Percentiles rank a stretch among this genome's conserved stretches.
Evolutionary conservation across 2,797 vertebrate species (phyloP).

Genomic region (Myioborus melanocephalus): DNA sequence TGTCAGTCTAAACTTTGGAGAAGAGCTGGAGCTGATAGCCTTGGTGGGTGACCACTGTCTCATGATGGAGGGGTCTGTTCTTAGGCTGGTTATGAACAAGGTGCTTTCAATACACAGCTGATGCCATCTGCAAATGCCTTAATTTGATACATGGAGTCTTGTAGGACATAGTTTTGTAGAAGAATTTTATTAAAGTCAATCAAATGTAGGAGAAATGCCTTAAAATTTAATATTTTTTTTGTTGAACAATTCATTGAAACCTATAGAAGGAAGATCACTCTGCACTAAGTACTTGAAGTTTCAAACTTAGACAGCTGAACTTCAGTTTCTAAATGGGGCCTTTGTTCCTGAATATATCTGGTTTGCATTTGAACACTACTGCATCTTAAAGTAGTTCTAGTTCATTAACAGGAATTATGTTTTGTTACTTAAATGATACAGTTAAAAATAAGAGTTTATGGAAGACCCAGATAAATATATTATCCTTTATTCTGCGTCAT

Average conservation of each 20-base stretch:
- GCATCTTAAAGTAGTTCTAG: background rate
- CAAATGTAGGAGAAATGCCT: background rate
- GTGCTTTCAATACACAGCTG: background rate
- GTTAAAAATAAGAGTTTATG: background rate
- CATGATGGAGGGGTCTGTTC: background rate
- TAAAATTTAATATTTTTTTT: background rate
- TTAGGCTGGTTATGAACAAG: background rate
- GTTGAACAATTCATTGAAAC: background rate
- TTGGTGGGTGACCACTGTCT: background rate
- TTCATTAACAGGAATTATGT: background rate
- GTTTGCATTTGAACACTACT: background rate
- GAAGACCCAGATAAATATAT: background rate
- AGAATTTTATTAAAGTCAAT: background rate
- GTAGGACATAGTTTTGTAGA: background rate
- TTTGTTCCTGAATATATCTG: background rate
- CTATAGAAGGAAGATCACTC: background rate
- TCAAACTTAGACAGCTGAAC: background rate
- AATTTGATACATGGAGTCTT: background rate
- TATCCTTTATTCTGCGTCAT: background rate
- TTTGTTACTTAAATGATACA: background rate
- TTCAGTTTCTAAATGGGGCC: background rate
- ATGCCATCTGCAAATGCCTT: background rate
- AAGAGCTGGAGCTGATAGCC: background rate
- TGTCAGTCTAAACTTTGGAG: background rate
- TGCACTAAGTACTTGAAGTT: background rate